Conservation (phyloP, 2,888 invertebrate species). For the Trissonchulus sp. region DNA sequence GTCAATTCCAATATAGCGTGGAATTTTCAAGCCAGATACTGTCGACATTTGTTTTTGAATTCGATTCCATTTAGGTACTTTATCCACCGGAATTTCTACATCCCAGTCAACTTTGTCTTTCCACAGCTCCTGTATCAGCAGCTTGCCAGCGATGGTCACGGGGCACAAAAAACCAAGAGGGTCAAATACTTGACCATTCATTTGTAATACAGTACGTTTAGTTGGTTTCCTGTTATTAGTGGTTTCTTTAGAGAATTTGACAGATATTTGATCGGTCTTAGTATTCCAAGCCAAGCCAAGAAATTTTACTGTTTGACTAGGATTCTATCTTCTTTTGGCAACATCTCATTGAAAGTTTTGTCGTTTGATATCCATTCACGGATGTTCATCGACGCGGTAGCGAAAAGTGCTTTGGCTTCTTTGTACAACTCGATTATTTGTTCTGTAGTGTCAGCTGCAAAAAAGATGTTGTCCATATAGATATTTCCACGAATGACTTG, state of each 20-base stretch:
- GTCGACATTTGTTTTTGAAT: not conserved
- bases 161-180: not conserved
- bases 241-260: not conserved
- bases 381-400: not conserved
- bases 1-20: not conserved
- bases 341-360: not conserved
- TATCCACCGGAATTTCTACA: not conserved
- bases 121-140: constrained; percentile 8
- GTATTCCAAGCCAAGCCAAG: not conserved
- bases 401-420: not conserved
- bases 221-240: no score
- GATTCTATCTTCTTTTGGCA: not conserved
- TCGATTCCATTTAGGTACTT: not conserved
- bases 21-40: not conserved
- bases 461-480: not conserved
- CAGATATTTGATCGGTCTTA: not conserved
- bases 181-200: not conserved
- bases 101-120: not conserved
- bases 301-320: not conserved
- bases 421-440: not conserved
- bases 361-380: constrained; percentile 15
- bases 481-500: not conserved
- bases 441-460: not conserved
- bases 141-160: not conserved
- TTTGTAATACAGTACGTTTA: not conserved